Conservation (phyloP, 1,140 invertebrate genomes). For the Neodiprion virginianus region DNA sequence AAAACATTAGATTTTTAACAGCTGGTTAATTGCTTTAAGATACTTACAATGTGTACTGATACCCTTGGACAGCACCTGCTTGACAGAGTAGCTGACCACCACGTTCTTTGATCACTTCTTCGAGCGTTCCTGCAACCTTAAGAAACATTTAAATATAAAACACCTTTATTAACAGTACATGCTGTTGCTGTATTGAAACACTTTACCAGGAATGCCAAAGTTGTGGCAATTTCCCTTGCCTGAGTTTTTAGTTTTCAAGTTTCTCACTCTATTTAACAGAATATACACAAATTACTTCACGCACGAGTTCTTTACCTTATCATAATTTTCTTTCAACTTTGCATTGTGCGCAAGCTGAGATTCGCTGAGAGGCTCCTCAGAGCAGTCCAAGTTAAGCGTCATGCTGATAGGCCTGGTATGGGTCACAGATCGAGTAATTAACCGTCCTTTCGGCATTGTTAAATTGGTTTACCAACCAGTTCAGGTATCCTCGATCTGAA, state of each 20-base stretch:
- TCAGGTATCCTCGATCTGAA: too few species aligned
- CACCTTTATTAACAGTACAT: not conserved
- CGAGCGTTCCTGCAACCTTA: constrained; percentile 47
- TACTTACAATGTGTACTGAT: constrained; percentile 56
- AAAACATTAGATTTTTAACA: not conserved
- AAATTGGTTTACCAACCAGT: too few species aligned
- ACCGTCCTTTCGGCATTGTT: constrained; percentile 35
- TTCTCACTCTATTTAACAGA: too few species aligned
- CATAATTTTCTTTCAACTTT: constrained; percentile 60
- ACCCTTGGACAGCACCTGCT: constrained; percentile 47
- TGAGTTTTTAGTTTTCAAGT: too few species aligned
- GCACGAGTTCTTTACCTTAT: constrained; percentile 35
- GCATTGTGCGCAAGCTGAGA: constrained; percentile 64
- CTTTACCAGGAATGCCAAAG: not conserved
- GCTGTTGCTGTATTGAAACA: too few species aligned
- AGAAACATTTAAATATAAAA: constrained; percentile 2
- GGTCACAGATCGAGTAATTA: constrained; percentile 43
- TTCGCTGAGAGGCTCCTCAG: constrained; percentile 71
- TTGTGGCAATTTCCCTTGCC: too few species aligned
- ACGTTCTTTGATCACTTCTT: constrained; percentile 55
- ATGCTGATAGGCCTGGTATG: constrained; percentile 46
- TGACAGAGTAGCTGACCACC: constrained; percentile 52
- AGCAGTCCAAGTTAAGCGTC: constrained; percentile 71
- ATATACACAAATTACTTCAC: too few species aligned
- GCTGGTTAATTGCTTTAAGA: not conserved